A percentile compares a stretch with the other conserved stretches of the same genome.
Evolutionary conservation across 2,113 vertebrate genomes (phyloP).

Genomic region (Narcine bancroftii): DNA sequence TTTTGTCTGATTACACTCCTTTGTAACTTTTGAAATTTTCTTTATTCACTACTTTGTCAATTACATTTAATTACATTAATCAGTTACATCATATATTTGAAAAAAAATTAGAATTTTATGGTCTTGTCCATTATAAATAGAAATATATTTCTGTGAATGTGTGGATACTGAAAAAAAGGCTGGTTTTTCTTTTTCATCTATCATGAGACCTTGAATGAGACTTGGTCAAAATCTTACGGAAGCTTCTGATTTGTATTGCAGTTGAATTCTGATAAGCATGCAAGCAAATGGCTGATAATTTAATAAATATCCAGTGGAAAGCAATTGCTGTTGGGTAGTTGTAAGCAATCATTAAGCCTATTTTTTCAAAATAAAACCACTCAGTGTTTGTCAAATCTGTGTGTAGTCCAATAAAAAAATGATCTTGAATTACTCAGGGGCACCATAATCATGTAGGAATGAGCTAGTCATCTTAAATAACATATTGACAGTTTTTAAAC

Average conservation of each 20-base stretch:
- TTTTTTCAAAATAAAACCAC: not conserved
- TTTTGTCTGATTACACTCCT: not conserved
- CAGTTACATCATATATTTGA: too few species aligned
- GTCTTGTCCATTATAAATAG: not conserved
- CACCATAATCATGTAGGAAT: not conserved
- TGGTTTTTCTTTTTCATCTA: not conserved
- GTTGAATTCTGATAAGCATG: not conserved
- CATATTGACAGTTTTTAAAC: not conserved
- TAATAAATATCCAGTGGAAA: not conserved
- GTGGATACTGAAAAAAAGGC: not conserved
- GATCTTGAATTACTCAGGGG: not conserved
- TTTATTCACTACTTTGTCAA: not conserved
- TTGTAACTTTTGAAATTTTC: not conserved
- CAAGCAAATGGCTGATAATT: slow-evolving; percentile 1
- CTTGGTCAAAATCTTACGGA: not conserved
- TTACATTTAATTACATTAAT: too few species aligned
- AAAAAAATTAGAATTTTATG: not conserved
- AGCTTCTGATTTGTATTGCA: not conserved
- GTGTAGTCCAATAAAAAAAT: not conserved
- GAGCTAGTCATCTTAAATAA: not conserved
- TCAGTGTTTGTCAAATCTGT: not conserved
- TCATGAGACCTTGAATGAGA: not conserved
- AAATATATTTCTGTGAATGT: not conserved
- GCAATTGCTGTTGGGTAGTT: not conserved
- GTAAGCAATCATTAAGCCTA: slow-evolving; percentile 28